Evolutionary conservation across 1,140 invertebrate species (phyloP).

Genomic region (Drosophila hydei): DNA sequence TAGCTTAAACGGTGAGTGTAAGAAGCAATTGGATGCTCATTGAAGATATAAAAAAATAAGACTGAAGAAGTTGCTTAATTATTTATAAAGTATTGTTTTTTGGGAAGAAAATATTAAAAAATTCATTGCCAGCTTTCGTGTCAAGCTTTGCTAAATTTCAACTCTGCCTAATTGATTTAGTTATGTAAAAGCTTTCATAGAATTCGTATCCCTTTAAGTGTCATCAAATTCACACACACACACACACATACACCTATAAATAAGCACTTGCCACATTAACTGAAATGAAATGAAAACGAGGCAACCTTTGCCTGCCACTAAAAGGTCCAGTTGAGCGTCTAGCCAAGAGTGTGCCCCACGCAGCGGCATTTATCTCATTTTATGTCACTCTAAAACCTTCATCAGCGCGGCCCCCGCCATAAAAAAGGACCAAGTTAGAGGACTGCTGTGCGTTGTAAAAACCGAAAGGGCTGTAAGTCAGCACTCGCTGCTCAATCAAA

Average conservation of each 20-base stretch:
- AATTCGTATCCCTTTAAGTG: conserved; percentile 19
- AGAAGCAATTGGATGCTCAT: too few relatives aligned
- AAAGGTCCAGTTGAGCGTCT: conserved; percentile 25
- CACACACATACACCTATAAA: not conserved
- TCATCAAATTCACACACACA: conserved; percentile 4
- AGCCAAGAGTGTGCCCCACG: conserved; percentile 18
- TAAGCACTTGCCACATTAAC: conserved; percentile 19
- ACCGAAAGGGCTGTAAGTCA: conserved; percentile 36
- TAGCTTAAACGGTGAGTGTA: conserved; percentile 36
- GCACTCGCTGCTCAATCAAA: conserved; percentile 32
- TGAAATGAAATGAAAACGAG: conserved; percentile 35
- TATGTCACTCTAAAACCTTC: conserved; percentile 65
- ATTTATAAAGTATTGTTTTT: too few relatives aligned
- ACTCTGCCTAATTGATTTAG: conserved; percentile 19
- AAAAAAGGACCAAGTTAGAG: conserved; percentile 40
- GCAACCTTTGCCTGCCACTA: conserved; percentile 32
- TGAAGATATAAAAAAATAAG: conserved; percentile 3
- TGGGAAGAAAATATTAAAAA: not conserved
- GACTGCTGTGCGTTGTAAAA: conserved; percentile 34
- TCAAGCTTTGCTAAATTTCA: not conserved
- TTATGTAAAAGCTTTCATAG: not conserved
- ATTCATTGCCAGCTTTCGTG: not conserved
- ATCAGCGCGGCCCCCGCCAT: conserved; percentile 45
- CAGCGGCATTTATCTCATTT: conserved; percentile 60
- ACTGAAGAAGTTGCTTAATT: not conserved